Evolutionary conservation across 2,113 vertebrate species (phyloP), one percentile per base, ranked within the genome.

Genomic region (Phoxinus phoxinus): DNA sequence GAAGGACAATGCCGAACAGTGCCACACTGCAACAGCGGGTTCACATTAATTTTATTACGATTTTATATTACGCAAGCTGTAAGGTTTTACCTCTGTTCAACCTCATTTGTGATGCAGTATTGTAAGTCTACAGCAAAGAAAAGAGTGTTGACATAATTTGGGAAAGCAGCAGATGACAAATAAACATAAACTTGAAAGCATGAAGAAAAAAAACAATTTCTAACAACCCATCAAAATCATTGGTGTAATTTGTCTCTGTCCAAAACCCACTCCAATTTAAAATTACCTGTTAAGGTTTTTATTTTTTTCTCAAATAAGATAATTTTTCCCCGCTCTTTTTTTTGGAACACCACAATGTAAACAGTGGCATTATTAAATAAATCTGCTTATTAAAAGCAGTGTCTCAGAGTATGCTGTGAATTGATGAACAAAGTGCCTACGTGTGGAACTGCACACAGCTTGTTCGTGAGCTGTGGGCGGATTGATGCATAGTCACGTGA

Each of bases 381-480:
- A 71, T 25, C 2, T 27, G 61, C 67, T 46, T 35, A 2, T 37
- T 65, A 56, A 74, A 41, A 51, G 13, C n/a, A 30, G 32, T 32
- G 27, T 37, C 12, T 67, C 53, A 44, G 6, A 51, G 51, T 51
- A 12, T 1, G 10, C 41, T 13, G 30, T 78, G 25, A 56, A 56
- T 9, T 6, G 19, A 48, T 69, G 41, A 5, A 35, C 37, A 35
- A 76, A 76, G 65, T 87, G 89, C 85, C 83, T 88, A 90, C 89
- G 89, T 90, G 89, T 84, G 74, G 27, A 87, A 85, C 53, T 21
- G 87, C 89, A 90, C 89, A 90, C 87, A 84, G n/a, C 83, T 81
- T 56, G 19, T 15, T 30, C 17, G 6, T 13, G 11, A 27, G 75
- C 48, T 5, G 84, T 65, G 9, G 15, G 37, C 46, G 58, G 48